Base-by-base conservation (phyloP, 2,113 vertebrate species). In the Ia io region DNA sequence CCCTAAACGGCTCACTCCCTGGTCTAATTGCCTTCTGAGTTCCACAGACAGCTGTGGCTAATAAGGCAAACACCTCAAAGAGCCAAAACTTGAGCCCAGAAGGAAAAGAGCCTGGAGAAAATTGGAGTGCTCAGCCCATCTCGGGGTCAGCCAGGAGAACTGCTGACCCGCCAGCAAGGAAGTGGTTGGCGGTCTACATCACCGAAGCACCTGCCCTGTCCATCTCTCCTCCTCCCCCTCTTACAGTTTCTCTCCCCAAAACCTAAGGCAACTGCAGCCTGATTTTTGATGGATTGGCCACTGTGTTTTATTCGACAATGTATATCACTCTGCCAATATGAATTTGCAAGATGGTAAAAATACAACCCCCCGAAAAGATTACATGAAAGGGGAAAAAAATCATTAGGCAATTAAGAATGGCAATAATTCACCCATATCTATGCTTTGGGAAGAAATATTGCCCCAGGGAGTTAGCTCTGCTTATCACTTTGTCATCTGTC, bases 301-400 rank as follows among this genome's bases (percentile, higher is more conserved):
- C 96, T 56, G 37, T 80, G 97, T 97, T 98, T 95, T 96, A 98
- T 98, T 98, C 97, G 98, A 98, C 98, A 98, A 95, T 95, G 97
- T 98, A 98, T 98, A 98, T 98, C 98, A 98, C 94, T 97, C 97
- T 98, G 98, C 98, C 98, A 98, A 98, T 98, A 98, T 96, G 98
- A 98, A 98, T 98, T 98, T 98, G 96, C 98, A 95, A 96, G 97
- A 98, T 97, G 98, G 97, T 98, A 98, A 98, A 98, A 98, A 97
- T 94, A 97, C 87, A 90, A 88, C 87, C 88, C 97, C 95, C 93
- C 25, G 71, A 88, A 97, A 97, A 98, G 96, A 97, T 97, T 92
- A 94, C 97, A 97, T 87, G 92, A 98, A 97, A 98, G 90, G 78
- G 97, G 10, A 32, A 96, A 97, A 98, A 98, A 98, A 98, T 98